Evolutionary conservation across 1,140 invertebrate species (phyloP), one percentile per base, ranked within the genome.

Genomic region (Drosophila ananassae): DNA sequence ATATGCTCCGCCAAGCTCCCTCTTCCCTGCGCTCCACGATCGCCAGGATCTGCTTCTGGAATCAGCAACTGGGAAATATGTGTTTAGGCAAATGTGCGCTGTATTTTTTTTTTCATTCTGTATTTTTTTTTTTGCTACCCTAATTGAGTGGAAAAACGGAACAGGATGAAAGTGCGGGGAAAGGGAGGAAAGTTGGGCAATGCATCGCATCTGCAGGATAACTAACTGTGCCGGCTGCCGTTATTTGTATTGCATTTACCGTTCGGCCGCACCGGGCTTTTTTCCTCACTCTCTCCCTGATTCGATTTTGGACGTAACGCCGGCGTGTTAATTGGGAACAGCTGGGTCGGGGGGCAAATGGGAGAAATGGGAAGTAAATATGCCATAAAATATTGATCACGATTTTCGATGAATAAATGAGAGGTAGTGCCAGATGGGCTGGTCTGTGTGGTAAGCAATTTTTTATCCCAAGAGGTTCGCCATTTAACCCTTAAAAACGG

Each of bases 231-330:
- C 67, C 78, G 82, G 82, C 82, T 89, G 83, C 71, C 82, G 57
- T 82, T 89, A 79, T 89, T 87, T 79, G 76, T 73, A 67, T 48
- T 89, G 84, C 83, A 89, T 79, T 82, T 77, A 82, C 80, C 84
- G 79, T 71, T 89, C 44, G 28, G 17, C 8, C 51, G 73, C 83
- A 79, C 77, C 75, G 69, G 75, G 77, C 71, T 83, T 83, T 77
- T 53, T 51, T 25, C 9, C 17, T 21, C n/a, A 24, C 28, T 58
- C 25, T 22, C n/a, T 46, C 25, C 37, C 57, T 21, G 39, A 17
- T 17, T 17, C 17, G 17, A 17, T 17, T 17, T 17, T 17, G 17
- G 17, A 17, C 17, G 17, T 17, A 17, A 17, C 24, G 59, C 77
- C 54, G 61, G 77, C 82, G 69, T 82, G 64, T 75, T 87, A 82